Evolutionary conservation across 2,888 invertebrate genomes (phyloP).

Genomic region (Epsilonema sp.): DNA sequence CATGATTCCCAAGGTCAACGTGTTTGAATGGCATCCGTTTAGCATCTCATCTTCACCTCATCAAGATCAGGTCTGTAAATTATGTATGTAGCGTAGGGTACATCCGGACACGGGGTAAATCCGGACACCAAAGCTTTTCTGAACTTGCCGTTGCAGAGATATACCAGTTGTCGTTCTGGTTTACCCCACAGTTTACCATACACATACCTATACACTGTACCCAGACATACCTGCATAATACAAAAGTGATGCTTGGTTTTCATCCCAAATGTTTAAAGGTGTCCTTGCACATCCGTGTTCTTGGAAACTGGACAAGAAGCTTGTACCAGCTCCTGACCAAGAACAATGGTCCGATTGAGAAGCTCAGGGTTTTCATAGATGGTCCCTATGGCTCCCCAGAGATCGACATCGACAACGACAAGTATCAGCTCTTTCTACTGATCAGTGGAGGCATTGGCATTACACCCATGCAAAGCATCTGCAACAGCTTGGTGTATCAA

Average conservation of each 20-base stretch:
- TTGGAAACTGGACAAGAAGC: conserved; percentile 80
- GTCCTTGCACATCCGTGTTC: conserved; percentile 77
- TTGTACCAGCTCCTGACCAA: conserved; percentile 40
- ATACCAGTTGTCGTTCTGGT: no score
- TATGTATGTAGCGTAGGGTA: not conserved
- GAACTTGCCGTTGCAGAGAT: not conserved
- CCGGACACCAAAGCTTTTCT: no score
- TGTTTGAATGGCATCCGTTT: conserved; percentile 7
- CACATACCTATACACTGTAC: no score
- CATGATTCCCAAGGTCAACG: conserved; percentile 4
- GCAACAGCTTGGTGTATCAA: not conserved
- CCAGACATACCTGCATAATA: no score
- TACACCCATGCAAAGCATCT: conserved; percentile 3
- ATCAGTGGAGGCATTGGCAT: conserved; percentile 5
- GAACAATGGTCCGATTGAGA: not conserved
- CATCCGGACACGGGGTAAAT: no score
- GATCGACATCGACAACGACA: not conserved
- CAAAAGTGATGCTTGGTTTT: no score
- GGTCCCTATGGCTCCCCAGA: not conserved
- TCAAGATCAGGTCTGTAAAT: not conserved
- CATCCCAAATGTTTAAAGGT: conserved; percentile 37
- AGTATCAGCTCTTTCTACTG: conserved; percentile 2
- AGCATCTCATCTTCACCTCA: conserved; percentile 2
- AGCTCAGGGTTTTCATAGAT: not conserved
- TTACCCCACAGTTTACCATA: no score